phyloP scores from a whole-genome alignment of 2,797 vertebrate genomes.

The Rhinophrynus dorsalis region DNA sequence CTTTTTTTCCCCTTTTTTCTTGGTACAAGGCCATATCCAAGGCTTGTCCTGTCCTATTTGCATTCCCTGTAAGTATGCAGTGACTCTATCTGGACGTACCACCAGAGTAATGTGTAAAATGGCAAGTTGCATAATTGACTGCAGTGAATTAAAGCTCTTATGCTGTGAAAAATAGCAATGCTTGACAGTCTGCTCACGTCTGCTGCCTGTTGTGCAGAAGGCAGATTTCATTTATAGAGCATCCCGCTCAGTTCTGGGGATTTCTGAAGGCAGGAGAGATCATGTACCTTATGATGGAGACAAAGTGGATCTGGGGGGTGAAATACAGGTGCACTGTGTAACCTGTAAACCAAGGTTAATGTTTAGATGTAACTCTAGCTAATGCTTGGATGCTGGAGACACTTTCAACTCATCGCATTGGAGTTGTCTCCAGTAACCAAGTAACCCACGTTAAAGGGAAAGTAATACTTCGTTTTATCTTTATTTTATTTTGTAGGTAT shows the following conservation, averaged over 20 bases:
- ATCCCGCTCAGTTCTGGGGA: slow-evolving; percentile 53
- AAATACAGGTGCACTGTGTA: background rate
- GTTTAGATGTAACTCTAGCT: too few species aligned
- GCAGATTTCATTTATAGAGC: slow-evolving; percentile 58
- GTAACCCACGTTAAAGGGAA: too few species aligned
- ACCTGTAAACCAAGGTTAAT: too few species aligned
- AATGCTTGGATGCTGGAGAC: too few species aligned
- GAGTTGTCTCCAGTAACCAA: too few species aligned
- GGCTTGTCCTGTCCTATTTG: slow-evolving; percentile 44
- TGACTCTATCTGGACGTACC: slow-evolving; percentile 57
- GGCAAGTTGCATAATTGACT: slow-evolving; percentile 67
- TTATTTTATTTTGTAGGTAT: too few species aligned
- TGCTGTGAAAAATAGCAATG: slow-evolving; percentile 60
- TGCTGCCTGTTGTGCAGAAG: slow-evolving; percentile 52
- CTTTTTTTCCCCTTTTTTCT: slow-evolving; percentile 41
- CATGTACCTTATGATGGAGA: background rate
- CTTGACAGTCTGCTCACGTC: slow-evolving; percentile 63
- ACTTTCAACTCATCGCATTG: too few species aligned
- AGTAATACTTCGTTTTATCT: too few species aligned
- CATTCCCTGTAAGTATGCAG: slow-evolving; percentile 51
- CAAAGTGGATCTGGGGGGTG: background rate
- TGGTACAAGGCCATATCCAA: slow-evolving; percentile 26
- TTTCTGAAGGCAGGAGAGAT: slow-evolving; percentile 42
- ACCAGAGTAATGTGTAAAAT: slow-evolving; percentile 65
- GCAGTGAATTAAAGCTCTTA: slow-evolving; percentile 67